phyloP scores from a whole-genome alignment of 2,888 invertebrate species.

The Kryphioiulus occultus region DNA sequence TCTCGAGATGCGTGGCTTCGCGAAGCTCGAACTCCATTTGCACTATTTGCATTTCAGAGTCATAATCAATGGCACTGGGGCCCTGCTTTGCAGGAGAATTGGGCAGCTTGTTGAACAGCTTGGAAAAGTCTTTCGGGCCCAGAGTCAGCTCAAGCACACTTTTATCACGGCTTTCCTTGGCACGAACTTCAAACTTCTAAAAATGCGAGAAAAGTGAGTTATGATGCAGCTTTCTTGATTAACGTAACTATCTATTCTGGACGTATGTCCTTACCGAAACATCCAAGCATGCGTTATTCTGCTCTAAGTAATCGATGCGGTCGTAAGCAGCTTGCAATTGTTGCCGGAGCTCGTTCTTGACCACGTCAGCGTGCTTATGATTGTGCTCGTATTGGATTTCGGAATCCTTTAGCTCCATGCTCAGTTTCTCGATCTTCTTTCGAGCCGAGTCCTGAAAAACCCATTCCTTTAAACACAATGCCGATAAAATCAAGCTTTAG shows the following conservation, averaged over 20 bases:
- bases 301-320: not conserved
- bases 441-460: not conserved
- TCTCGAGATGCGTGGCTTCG: not conserved
- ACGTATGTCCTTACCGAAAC: not conserved
- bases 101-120: not conserved
- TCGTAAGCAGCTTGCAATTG: conserved; percentile 29
- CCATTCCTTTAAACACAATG: not conserved
- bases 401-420: not conserved
- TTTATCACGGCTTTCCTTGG: not conserved
- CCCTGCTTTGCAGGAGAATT: not conserved
- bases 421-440: conserved; percentile 17
- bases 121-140: not conserved
- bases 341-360: not conserved
- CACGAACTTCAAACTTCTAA: not conserved
- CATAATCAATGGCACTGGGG: not conserved
- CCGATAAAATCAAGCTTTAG: not conserved
- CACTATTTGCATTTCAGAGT: conserved; percentile 37
- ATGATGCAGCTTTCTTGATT: not conserved
- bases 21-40: conserved; percentile 14
- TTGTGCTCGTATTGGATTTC: not conserved
- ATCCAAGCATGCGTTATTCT: not conserved
- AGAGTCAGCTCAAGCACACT: not conserved
- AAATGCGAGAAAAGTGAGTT: not conserved
- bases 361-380: not conserved
- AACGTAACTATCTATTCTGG: not conserved